Evolutionary conservation across 2,888 invertebrate species (phyloP).

Genomic region (Scaptomyza polygonia): DNA sequence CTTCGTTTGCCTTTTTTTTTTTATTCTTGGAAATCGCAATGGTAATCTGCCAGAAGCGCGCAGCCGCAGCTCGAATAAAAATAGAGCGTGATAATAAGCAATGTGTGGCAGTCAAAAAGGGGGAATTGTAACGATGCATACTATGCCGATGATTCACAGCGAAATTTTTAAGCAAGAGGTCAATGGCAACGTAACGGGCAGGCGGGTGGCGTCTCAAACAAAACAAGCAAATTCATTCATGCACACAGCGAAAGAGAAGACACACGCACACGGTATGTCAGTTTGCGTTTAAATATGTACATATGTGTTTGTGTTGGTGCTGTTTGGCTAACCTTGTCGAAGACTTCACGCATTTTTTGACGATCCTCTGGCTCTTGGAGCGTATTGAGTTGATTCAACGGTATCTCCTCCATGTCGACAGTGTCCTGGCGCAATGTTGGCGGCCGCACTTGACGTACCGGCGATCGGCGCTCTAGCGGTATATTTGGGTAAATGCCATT

Average conservation of each 20-base stretch:
- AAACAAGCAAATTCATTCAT: slow-evolving; percentile 57
- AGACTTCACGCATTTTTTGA: slow-evolving; percentile 73
- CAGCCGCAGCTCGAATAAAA: slow-evolving; percentile 15
- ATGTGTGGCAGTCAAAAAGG: background rate
- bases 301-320: background rate
- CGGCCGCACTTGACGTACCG: slow-evolving; percentile 58
- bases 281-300: background rate
- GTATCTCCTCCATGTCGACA: slow-evolving; percentile 81
- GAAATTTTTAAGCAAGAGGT: slow-evolving; percentile 45
- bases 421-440: slow-evolving; percentile 80
- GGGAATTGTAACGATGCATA: background rate
- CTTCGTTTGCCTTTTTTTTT: background rate
- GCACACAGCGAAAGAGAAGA: slow-evolving; percentile 10
- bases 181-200: slow-evolving; percentile 30
- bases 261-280: background rate
- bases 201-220: slow-evolving; percentile 2
- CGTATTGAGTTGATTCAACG: slow-evolving; percentile 67
- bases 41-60: slow-evolving; percentile 11
- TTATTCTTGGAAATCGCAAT: background rate
- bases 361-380: slow-evolving; percentile 77
- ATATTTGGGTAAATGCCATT: slow-evolving; percentile 80
- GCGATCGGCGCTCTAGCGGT: slow-evolving; percentile 66
- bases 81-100: slow-evolving; percentile 7
- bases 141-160: slow-evolving; percentile 52
- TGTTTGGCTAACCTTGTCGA: slow-evolving; percentile 73